A percentile compares a stretch with the other conserved stretches of the same genome.
Evolutionary conservation across 2,888 invertebrate species (phyloP).

Genomic region (Macaria notata): DNA sequence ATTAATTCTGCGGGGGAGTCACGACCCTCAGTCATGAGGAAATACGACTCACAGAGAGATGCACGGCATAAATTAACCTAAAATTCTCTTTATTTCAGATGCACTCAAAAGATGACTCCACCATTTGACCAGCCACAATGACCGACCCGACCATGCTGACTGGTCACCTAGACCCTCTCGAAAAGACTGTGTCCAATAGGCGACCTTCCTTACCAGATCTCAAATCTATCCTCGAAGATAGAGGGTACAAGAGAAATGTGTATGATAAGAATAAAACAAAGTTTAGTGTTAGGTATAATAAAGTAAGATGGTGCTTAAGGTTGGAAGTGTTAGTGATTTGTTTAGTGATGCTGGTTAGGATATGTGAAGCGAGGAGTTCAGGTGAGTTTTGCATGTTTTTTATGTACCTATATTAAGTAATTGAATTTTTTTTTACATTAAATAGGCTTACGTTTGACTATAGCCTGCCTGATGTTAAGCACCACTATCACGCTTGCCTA

Average conservation of each 20-base stretch:
- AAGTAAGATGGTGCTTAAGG: conserved; percentile 67
- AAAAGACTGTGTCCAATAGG: conserved; percentile 59
- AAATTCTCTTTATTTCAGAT: conserved; percentile 65
- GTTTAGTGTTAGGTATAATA: conserved; percentile 55
- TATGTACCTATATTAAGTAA: no score
- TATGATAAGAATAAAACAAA: conserved; percentile 43
- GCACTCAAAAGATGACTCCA: conserved; percentile 60
- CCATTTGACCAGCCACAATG: conserved; percentile 59
- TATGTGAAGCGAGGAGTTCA: conserved; percentile 70
- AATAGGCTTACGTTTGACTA: no score
- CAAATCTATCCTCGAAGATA: conserved; percentile 72
- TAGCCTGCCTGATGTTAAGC: no score
- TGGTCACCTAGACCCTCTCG: conserved; percentile 53
- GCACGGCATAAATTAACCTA: conserved; percentile 16
- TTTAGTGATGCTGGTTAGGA: conserved; percentile 58
- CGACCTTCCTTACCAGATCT: conserved; percentile 59
- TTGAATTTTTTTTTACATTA: background rate
- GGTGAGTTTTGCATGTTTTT: conserved; percentile 49
- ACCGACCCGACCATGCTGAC: conserved; percentile 44
- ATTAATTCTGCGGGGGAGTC: no score
- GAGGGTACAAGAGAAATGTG: conserved; percentile 57
- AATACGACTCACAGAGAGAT: no score
- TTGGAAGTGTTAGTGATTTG: conserved; percentile 69
- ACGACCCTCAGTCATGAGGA: no score
- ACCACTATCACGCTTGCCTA: no score